phyloP scores from a whole-genome alignment of 2,113 vertebrate species.

The Microcebus murinus region DNA sequence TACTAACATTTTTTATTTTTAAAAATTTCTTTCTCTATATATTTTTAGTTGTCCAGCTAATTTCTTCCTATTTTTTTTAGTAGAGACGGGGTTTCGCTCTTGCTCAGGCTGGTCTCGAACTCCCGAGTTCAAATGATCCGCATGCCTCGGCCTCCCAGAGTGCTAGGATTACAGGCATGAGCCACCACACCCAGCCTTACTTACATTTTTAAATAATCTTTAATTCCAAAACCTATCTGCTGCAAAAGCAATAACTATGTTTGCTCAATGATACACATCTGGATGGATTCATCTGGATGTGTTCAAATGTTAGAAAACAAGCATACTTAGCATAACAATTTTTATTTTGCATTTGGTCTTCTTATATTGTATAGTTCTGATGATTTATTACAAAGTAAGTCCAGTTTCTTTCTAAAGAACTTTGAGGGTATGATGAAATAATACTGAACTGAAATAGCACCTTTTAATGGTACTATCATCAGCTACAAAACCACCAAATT shows the following conservation, averaged over 20 bases:
- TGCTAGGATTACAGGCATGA: no score
- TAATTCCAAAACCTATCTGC: conserved; percentile 23
- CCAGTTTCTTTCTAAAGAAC: conserved; percentile 28
- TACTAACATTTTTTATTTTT: conserved; percentile 10
- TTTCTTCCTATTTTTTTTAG: no score
- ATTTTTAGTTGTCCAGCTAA: no score
- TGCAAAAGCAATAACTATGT: conserved; percentile 11
- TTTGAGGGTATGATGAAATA: background rate
- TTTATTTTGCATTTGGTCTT: background rate
- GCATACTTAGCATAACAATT: background rate
- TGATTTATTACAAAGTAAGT: background rate
- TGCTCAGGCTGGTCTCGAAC: no score
- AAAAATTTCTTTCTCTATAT: no score
- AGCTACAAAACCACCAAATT: conserved; percentile 4
- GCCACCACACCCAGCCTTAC: no score
- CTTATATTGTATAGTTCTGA: background rate
- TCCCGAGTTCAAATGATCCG: no score
- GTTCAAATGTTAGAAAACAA: conserved; percentile 17
- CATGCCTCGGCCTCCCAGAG: no score
- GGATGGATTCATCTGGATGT: background rate
- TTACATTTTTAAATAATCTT: conserved; percentile 36
- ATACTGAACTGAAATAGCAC: background rate
- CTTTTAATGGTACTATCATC: background rate
- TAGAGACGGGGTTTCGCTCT: no score
- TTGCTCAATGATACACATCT: conserved; percentile 24